Base-by-base conservation (phyloP, 2,888 invertebrate species). In the Drosophila buzzatii region DNA sequence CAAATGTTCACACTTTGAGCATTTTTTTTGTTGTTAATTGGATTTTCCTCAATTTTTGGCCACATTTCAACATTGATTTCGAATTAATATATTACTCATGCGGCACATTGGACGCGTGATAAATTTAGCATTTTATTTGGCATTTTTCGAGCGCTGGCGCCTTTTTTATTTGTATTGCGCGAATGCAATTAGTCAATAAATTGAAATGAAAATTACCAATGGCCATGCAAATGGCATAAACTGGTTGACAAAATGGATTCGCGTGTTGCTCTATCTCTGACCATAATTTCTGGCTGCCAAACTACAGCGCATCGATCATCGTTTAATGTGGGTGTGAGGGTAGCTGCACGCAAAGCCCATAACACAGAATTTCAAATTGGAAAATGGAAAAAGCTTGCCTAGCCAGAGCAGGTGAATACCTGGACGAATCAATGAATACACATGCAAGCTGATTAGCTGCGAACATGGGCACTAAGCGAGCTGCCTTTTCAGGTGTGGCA, bases 181-280 rank as follows among this genome's bases (percentile, higher is more conserved):
- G 74, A 85, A 82, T 86, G 89, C 90, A 86, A 90, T 88, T 85
- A 85, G 79, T 77, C 83, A 90, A 90, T 86, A 90, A 86, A 85
- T 81, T 85, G 75, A 16, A 69, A 85, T 90, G 86, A 71, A 86
- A 85, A 86, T 79, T 73, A 74, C 72, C 79, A 73, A 77, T 73
- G 81, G 63, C 75, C 86, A 86, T 90, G 90, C 86, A 76, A 86
- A 70, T 61, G 77, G 55, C 88, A 79, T 57, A 62, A 76, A 65
- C 70, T 72, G 58, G 47, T 67, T 80, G 72, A 69, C 74, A 61
- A 59, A 55, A 33, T 45, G 37, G 42, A 52, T 52, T 59, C 69
- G 84, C 79, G 87, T 76, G 81, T 53, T 52, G 39, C 23, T 35
- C 56, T 89, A 89, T 87, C 85, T 71, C 12, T 42, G 59, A 68